These are phyloP conservation scores for Harpagifer antarcticus DNA, from an alignment of 2,797 vertebrate genomes.

Conservation along the genomic window DNA sequence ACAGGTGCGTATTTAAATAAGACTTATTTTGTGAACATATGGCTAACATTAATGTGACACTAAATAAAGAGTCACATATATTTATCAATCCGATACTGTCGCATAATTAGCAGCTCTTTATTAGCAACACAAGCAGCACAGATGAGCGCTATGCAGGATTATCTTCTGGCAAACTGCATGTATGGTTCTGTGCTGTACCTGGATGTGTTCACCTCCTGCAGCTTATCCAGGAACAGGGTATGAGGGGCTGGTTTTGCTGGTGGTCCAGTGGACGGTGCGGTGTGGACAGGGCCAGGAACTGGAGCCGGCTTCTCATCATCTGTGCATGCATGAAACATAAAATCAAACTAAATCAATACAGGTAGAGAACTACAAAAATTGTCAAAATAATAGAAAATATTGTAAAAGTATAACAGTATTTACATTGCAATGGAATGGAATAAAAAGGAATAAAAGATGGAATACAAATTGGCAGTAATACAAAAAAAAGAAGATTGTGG, in stretches of 20 bases:
- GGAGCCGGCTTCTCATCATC: slow-evolving; percentile 84
- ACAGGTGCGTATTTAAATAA: slow-evolving; percentile 35
- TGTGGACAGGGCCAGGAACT: slow-evolving; percentile 44
- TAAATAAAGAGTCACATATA: neutral
- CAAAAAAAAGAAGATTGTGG: no score
- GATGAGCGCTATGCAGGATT: neutral
- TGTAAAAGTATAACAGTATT: no score
- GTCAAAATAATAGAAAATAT: no score
- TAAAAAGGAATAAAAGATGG: no score
- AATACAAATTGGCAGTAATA: no score
- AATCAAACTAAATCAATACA: neutral
- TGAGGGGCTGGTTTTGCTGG: slow-evolving; percentile 64
- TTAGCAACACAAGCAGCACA: neutral
- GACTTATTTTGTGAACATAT: neutral
- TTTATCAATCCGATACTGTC: neutral
- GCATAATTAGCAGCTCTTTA: neutral
- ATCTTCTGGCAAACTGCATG: neutral
- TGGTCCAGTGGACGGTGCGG: slow-evolving; percentile 50
- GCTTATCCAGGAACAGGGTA: slow-evolving; percentile 78
- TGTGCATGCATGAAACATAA: slow-evolving; percentile 52
- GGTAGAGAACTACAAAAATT: no score
- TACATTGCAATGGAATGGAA: no score
- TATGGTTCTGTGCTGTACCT: slow-evolving; percentile 62
- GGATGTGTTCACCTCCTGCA: slow-evolving; percentile 81
- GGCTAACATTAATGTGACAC: neutral